Evolutionary conservation across 2,113 vertebrate genomes (phyloP), one percentile per base, ranked within the genome.

Genomic region (Osmerus mordax): DNA sequence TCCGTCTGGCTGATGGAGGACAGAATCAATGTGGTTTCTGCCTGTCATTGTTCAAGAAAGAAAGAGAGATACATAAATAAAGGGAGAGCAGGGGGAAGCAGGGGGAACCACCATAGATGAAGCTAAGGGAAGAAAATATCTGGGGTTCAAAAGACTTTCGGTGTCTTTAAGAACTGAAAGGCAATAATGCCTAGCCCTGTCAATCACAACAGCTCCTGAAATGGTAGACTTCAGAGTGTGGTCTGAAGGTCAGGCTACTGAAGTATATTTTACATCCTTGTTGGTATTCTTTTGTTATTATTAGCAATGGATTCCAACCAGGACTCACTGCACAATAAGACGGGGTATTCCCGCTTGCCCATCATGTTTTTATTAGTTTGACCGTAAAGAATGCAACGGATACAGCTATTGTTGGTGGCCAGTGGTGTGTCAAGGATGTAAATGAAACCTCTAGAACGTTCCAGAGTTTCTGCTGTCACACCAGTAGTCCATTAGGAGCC

Each of bases 401-500:
- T 11, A 7, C 53, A 29, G 54, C 23, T 60, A 36, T 68, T 55
- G 72, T 65, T 61, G 41, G 67, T 61, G 32, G 65, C 67, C 9
- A 13, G 74, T 67, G 79, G 62, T 62, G 56, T 67, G 61, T 77
- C 65, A 16, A 69, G 65, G 81, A 70, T 78, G 73, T 82, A 64
- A 80, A 70, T 9, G 62, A 79, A 74, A 82, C 67, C 73, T 52
- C 4, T 18, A 69, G 60, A 76, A 80, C 79, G 82, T 87, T 84
- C 79, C 78, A 47, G 4, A 21, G 69, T 65, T 77, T 74, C 75
- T 41, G 64, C 70, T 76, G 75, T 83, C 72, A 81, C 80, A 87
- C 68, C 78, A 78, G 80, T 36, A n/a, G 65, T 71, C 78, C 84
- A 79, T 87, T 80, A 78, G 62, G 12, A 28, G 58, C 77, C 83